Percentiles rank a stretch among this genome's conserved stretches.
Conservation (phyloP, 2,113 vertebrate species). For the Rhizomys pruinosus region DNA sequence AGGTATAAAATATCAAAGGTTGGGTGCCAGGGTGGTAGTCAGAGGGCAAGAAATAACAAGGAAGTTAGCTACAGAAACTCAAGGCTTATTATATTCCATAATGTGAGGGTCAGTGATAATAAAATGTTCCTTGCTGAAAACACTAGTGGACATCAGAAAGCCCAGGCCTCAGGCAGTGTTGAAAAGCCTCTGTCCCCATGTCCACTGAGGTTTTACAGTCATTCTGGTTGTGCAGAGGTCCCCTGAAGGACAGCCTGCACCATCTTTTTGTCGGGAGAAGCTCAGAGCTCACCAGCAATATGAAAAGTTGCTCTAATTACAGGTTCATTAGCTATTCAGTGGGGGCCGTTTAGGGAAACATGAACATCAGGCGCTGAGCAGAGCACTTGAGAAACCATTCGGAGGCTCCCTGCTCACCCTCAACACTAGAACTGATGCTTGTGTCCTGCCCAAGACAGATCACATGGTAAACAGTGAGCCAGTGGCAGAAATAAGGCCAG, state of each 20-base stretch:
- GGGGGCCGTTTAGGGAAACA: neutral
- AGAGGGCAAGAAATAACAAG: neutral
- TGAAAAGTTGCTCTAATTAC: constrained; percentile 36
- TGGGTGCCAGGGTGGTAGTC: no score
- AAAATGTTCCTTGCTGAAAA: neutral
- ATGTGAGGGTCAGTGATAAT: neutral
- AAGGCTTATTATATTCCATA: neutral
- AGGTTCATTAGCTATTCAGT: neutral
- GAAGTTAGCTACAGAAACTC: neutral
- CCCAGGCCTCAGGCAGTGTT: neutral
- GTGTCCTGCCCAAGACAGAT: neutral
- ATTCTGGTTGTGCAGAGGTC: neutral
- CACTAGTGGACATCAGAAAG: neutral
- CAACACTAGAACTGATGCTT: neutral
- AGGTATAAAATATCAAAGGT: no score
- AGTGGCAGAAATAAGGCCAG: accelerated
- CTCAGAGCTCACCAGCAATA: no score
- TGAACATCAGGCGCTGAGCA: accelerated
- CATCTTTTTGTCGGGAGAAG: neutral
- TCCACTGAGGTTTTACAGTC: no score
- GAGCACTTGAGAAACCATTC: neutral
- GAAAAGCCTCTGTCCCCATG: accelerated
- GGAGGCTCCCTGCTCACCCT: neutral
- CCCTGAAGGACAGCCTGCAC: neutral
- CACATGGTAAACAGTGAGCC: neutral